phyloP scores from a whole-genome alignment of 2,888 invertebrate genomes.

The Metallyticus violacea region DNA sequence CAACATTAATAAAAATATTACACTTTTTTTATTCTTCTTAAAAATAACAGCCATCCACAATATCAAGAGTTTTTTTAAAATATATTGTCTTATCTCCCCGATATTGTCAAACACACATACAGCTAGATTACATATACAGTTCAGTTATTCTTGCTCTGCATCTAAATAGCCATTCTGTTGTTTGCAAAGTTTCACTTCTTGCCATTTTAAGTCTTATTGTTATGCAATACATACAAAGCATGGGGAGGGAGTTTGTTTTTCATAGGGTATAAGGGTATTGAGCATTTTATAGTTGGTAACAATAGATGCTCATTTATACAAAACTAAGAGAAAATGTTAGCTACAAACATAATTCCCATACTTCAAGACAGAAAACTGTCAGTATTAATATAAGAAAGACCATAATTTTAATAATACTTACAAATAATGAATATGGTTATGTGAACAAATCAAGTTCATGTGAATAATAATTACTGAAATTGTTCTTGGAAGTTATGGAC shows the following conservation, averaged over 20 bases:
- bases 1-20: constrained; percentile 34
- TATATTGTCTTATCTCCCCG: constrained; percentile 36
- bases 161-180: neutral
- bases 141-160: neutral
- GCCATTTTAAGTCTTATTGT: neutral
- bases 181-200: neutral
- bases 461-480: no score
- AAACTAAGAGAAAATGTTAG: neutral
- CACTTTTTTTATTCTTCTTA: constrained; percentile 30
- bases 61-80: constrained; percentile 32
- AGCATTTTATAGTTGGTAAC: no score
- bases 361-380: no score
- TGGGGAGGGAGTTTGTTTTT: no score
- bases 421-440: no score
- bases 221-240: neutral
- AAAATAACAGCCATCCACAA: constrained; percentile 33
- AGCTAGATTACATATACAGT: constrained; percentile 19
- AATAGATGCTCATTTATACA: neutral
- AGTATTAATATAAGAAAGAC: no score
- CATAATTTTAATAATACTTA: no score
- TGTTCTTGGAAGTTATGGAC: no score
- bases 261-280: no score
- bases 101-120: constrained; percentile 35
- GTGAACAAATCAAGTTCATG: no score
- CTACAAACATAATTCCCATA: no score